Evolutionary conservation across 2,797 vertebrate species (phyloP), one percentile per base, ranked within the genome.

Genomic region (Melanogrammus aeglefinus): DNA sequence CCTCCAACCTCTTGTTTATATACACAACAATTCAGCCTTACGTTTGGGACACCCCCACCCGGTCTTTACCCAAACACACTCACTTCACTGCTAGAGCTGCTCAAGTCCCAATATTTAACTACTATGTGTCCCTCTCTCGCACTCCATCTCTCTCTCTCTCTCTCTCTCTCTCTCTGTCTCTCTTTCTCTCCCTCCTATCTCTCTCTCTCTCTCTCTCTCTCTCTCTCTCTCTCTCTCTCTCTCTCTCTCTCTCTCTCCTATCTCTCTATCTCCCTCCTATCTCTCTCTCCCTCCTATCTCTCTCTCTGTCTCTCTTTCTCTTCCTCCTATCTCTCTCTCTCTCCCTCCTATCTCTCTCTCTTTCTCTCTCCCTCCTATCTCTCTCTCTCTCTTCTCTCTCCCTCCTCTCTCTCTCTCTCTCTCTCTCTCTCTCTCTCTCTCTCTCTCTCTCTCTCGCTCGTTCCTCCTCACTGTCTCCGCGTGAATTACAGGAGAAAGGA

Each of bases 401-500:
- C 14, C 12, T 14, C 41, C 0, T 44, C 12, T 14, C 41, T 14
- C 41, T 14, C 39, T 57, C 35, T 51, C 38, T 57, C 31, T 31
- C 63, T 47, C 63, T 33, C 76, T 73, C 35, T 29, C 74, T 21
- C 1, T 78, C 77, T 77, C 12, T 76, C 41, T 16, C 75, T 77
- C 76, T 2, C 47, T 7, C 18, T 75, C 9, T 8, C 14, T 0
- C 77, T 78, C 79, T 76, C 71, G 0, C 31, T 21, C 36, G 6
- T 14, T 39, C 35, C 38, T 39, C 33, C 72, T 27, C 21, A 1
- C 73, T 41, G 38, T 41, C 73, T 51, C 79, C 7, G 80, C 72
- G 79, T 88, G 86, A 89, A 88, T 89, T 82, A 78, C 82, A 78
- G 66, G 76, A 77, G 78, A 79, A 79, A 75, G 51, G 76, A 80